These are phyloP conservation scores for Pangasius larnaudii DNA, from an alignment of 2,797 vertebrate species.

Conservation along the genomic window DNA sequence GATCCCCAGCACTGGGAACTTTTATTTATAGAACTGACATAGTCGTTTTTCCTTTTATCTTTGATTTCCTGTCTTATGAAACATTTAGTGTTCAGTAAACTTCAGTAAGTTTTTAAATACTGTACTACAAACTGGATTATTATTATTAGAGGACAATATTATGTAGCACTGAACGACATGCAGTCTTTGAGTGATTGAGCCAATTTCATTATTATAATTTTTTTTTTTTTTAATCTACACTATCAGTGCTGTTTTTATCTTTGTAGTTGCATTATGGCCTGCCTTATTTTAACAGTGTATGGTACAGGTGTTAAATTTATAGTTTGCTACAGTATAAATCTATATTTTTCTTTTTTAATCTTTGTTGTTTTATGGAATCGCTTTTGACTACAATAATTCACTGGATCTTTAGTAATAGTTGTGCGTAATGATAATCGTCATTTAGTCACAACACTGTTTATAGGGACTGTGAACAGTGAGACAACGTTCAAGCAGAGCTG, in stretches of 20 bases:
- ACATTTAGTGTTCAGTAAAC: conserved; percentile 24
- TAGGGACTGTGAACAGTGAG: too few species aligned
- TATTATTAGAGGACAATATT: conserved; percentile 18
- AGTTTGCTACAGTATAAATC: neutral
- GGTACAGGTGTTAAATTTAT: conserved; percentile 16
- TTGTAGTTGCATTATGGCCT: conserved; percentile 50
- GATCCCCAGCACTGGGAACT: conserved; percentile 54
- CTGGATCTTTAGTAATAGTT: neutral
- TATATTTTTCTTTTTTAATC: conserved; percentile 18
- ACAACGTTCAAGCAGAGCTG: neutral
- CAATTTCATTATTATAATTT: conserved; percentile 30
- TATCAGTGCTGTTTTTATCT: conserved; percentile 37
- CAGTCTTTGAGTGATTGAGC: conserved; percentile 41
- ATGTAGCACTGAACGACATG: conserved; percentile 43
- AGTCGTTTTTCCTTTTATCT: conserved; percentile 40
- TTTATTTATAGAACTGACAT: conserved; percentile 37
- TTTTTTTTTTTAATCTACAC: conserved; percentile 21
- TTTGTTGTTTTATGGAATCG: neutral
- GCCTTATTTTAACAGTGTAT: conserved; percentile 64
- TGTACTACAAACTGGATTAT: conserved; percentile 29
- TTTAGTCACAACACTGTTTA: neutral
- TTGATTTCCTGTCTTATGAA: conserved; percentile 43
- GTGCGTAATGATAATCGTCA: neutral
- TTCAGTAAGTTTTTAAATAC: neutral
- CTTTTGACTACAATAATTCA: neutral